A percentile compares a stretch with the other conserved stretches of the same genome.
phyloP scores from a whole-genome alignment of 2,113 vertebrate genomes.

The Rhinolophus sinicus region DNA sequence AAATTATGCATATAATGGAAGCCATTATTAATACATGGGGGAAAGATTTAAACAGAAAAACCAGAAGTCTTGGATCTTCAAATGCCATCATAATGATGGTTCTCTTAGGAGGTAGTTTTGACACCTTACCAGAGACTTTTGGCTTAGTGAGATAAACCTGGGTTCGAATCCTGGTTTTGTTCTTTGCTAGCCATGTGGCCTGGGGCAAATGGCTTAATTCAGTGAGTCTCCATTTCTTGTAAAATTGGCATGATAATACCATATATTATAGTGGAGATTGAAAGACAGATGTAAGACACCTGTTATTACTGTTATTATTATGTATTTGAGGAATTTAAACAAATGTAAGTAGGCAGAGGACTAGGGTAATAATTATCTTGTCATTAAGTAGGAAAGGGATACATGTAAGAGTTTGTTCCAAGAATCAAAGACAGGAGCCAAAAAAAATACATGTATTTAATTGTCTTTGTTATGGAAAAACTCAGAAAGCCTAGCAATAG shows the following conservation, averaged over 20 bases:
- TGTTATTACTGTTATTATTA: background rate
- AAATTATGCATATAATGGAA: background rate
- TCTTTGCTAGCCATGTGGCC: background rate
- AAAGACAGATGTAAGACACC: background rate
- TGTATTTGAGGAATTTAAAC: background rate
- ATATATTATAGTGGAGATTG: background rate
- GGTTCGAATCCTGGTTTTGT: background rate
- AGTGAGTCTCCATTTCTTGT: background rate
- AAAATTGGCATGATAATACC: background rate
- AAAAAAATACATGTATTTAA: background rate
- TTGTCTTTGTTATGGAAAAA: constrained; percentile 3
- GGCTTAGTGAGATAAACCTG: background rate
- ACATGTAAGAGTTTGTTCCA: background rate
- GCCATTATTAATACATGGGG: background rate
- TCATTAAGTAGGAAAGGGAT: background rate
- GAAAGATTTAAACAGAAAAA: background rate
- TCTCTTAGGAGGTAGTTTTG: background rate
- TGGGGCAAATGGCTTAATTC: background rate
- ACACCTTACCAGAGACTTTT: background rate
- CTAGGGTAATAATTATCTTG: background rate
- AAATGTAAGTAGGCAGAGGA: background rate
- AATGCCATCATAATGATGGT: background rate
- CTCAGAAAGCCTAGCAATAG: background rate
- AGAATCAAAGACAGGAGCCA: background rate
- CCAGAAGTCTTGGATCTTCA: background rate